These are phyloP conservation scores for Hemibagrus guttatus DNA, from an alignment of 2,797 vertebrate species.

Conservation along the genomic window DNA sequence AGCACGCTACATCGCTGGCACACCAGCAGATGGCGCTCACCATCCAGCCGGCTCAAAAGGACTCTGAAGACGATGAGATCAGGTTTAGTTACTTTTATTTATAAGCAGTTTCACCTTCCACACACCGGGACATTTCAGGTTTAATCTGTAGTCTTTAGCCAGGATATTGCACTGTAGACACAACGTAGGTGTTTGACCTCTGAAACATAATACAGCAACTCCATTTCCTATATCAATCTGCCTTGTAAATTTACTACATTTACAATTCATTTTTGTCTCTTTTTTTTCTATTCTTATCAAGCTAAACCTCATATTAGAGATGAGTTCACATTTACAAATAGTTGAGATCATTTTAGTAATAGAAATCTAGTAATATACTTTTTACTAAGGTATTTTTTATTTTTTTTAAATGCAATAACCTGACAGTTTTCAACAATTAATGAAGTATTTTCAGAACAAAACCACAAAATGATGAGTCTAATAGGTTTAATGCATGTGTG, in stretches of 20 bases:
- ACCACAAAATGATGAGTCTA: background rate
- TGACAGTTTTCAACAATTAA: too few relatives aligned
- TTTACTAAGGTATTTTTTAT: too few relatives aligned
- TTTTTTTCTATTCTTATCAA: too few relatives aligned
- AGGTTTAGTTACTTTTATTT: constrained; percentile 74
- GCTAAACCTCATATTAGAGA: too few relatives aligned
- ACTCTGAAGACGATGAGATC: constrained; percentile 78
- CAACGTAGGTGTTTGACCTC: background rate
- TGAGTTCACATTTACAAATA: too few relatives aligned
- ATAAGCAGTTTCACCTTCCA: background rate
- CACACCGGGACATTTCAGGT: background rate
- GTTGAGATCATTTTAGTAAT: too few relatives aligned
- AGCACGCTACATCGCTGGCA: constrained; percentile 78
- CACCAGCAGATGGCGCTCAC: constrained; percentile 74
- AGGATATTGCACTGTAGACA: background rate
- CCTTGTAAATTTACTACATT: background rate
- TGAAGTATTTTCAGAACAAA: too few relatives aligned
- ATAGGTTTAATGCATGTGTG: background rate
- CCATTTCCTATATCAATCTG: background rate
- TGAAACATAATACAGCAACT: background rate
- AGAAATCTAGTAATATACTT: too few relatives aligned
- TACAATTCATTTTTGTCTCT: too few relatives aligned
- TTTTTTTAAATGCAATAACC: too few relatives aligned
- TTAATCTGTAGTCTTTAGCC: background rate
- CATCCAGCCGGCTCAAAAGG: constrained; percentile 76